Conservation (phyloP, 2,888 invertebrate species). For the Papilio gigon region DNA sequence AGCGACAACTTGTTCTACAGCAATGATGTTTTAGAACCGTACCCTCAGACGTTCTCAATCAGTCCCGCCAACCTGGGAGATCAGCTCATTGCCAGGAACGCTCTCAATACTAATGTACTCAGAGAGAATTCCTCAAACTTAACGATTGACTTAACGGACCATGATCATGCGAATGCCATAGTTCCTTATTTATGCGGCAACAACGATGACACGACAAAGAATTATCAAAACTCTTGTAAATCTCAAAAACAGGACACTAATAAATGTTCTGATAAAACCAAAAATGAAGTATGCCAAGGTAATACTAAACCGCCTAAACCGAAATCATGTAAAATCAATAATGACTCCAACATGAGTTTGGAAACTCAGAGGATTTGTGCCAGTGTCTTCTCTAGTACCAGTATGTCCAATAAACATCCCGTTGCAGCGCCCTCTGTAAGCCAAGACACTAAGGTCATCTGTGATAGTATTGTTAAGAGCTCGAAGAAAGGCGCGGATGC, state of each 20-base stretch:
- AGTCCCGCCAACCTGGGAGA: constrained; percentile 5
- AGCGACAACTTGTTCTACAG: constrained; percentile 28
- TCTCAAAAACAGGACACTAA: neutral
- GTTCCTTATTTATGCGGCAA: constrained; percentile 22
- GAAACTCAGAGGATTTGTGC: constrained; percentile 2
- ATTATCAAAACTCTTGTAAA: constrained; percentile 27
- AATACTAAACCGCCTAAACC: constrained; percentile 1
- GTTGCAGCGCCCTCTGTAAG: neutral
- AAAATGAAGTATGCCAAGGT: constrained; percentile 28
- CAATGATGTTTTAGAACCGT: constrained; percentile 20
- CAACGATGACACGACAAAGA: constrained; percentile 4
- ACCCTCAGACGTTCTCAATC: neutral
- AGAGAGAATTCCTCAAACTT: neutral
- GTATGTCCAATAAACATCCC: neutral
- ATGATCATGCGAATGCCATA: neutral
- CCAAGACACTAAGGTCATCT: neutral
- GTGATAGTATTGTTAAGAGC: neutral
- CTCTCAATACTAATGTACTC: constrained; percentile 5
- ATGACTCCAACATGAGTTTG: constrained; percentile 12
- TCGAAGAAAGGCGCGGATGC: neutral
- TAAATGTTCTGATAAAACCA: constrained; percentile 14
- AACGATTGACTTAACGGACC: neutral
- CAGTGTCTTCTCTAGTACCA: constrained; percentile 19
- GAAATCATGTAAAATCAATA: constrained; percentile 4
- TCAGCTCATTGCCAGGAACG: neutral